Evolutionary conservation across 2,797 vertebrate genomes (phyloP).

Genomic region (Amazona finschi): DNA sequence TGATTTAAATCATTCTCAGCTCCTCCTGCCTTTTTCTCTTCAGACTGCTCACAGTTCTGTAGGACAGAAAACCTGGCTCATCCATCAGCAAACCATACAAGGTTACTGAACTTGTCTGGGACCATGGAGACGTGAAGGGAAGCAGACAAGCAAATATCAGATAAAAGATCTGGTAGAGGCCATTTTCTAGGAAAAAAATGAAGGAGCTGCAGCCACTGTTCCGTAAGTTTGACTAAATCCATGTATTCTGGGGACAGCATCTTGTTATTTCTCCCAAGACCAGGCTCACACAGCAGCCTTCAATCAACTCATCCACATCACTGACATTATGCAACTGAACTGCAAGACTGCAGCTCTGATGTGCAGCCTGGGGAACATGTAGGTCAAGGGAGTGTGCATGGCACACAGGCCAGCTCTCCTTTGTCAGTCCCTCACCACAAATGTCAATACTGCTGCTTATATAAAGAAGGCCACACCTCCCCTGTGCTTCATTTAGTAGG

Average conservation of each 20-base stretch:
- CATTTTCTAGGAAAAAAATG: neutral
- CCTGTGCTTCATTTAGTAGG: neutral
- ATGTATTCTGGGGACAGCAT: neutral
- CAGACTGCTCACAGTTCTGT: neutral
- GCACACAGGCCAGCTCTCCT: neutral
- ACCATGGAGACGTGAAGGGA: neutral
- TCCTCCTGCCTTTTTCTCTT: neutral
- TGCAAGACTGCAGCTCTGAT: neutral
- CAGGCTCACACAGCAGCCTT: slow-evolving; percentile 5
- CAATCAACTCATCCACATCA: neutral
- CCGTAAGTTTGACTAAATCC: neutral
- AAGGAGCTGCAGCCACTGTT: neutral
- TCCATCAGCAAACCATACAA: neutral
- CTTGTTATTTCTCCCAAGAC: neutral
- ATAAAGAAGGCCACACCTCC: neutral
- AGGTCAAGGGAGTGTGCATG: neutral
- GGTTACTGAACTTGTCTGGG: neutral
- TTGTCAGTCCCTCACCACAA: accelerated
- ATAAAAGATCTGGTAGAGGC: neutral
- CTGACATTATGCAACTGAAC: neutral
- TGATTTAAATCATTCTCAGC: neutral
- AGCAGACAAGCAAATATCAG: neutral
- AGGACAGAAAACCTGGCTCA: neutral
- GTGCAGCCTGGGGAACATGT: neutral
- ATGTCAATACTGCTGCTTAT: accelerated